Percentiles rank a stretch among this genome's conserved stretches.
phyloP scores from a whole-genome alignment of 2,888 invertebrate species.

The Acanthosepion pharaonis region DNA sequence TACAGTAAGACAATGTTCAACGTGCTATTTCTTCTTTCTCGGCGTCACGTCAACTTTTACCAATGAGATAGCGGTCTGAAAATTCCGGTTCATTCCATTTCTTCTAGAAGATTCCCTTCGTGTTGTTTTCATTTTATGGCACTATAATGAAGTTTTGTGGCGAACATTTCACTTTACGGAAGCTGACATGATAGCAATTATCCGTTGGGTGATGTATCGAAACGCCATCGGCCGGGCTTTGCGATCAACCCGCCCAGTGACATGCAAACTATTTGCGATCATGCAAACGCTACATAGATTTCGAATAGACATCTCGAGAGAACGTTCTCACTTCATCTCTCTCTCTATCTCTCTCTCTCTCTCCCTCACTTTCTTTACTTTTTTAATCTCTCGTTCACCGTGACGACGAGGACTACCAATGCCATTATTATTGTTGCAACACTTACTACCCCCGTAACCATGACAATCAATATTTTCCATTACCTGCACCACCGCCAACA shows the following conservation, averaged over 20 bases:
- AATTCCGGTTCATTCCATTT: not conserved
- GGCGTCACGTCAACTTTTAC: not conserved
- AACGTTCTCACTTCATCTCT: not conserved
- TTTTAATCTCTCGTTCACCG: not conserved
- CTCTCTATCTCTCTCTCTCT: not conserved
- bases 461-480: not conserved
- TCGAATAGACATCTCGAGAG: constrained; percentile 21
- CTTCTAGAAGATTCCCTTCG: not conserved
- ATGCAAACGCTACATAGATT: not conserved
- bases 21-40: not conserved
- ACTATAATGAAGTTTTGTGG: constrained; percentile 9
- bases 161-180: constrained; percentile 4
- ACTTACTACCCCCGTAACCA: not conserved
- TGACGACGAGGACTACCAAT: not conserved
- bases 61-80: not conserved
- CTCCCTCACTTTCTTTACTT: not conserved
- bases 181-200: constrained; percentile 22
- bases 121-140: not conserved
- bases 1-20: not conserved
- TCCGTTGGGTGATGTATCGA: not conserved
- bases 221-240: not conserved
- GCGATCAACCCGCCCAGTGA: not conserved
- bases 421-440: not conserved
- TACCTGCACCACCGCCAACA: not conserved
- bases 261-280: constrained; percentile 23